These are phyloP conservation scores for Colletes gigas DNA, from an alignment of 1,140 invertebrate species.

Conservation along the genomic window DNA sequence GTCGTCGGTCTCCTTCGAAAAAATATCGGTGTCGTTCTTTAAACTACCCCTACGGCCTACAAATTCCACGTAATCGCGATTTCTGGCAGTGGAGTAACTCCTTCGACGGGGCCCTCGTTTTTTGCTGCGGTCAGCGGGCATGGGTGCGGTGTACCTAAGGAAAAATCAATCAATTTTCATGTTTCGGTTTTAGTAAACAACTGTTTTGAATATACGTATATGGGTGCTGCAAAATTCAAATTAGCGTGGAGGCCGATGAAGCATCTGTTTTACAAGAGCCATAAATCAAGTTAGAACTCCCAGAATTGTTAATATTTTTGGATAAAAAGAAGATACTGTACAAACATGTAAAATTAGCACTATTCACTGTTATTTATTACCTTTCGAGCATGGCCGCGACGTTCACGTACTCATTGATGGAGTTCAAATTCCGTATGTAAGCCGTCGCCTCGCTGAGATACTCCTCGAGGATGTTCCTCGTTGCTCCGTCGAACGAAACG, in stretches of 20 bases:
- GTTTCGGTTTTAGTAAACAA: not conserved
- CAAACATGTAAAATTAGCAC: not conserved
- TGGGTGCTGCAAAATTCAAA: too few species aligned
- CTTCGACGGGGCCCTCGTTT: conserved; percentile 14
- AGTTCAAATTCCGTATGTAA: conserved; percentile 72
- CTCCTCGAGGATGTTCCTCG: conserved; percentile 62
- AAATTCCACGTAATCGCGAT: conserved; percentile 45
- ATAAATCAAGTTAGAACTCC: too few species aligned
- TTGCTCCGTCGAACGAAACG: not conserved
- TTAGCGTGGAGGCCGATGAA: too few species aligned
- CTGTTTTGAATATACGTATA: too few species aligned
- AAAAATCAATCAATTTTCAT: not conserved
- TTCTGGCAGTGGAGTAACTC: not conserved
- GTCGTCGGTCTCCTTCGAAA: conserved; percentile 43
- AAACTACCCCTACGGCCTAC: conserved; percentile 29
- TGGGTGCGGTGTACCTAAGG: not conserved
- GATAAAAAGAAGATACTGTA: too few species aligned
- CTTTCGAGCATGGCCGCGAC: conserved; percentile 40
- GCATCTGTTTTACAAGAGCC: too few species aligned
- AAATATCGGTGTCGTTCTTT: conserved; percentile 52
- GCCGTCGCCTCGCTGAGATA: conserved; percentile 68
- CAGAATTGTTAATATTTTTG: too few species aligned
- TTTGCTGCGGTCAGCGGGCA: not conserved
- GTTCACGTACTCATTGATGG: conserved; percentile 66
- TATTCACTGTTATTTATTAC: conserved; percentile 11